Percentiles rank a stretch among this genome's conserved stretches.
Conservation (phyloP, 2,113 vertebrate genomes). For the Grallaria varia region DNA sequence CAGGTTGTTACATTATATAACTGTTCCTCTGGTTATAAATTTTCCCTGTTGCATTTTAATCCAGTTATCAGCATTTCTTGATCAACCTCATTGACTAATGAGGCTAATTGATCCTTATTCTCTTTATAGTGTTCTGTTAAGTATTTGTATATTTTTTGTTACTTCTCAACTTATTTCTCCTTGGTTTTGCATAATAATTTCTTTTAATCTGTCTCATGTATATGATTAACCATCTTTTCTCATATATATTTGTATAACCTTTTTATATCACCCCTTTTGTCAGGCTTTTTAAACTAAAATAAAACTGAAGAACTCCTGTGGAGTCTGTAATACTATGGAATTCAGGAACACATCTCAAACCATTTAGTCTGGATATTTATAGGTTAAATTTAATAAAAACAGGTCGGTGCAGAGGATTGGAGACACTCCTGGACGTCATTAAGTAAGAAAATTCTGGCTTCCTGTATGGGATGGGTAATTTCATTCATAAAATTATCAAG, state of each 20-base stretch:
- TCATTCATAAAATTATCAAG: not conserved
- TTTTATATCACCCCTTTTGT: not conserved
- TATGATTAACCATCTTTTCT: not conserved
- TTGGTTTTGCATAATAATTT: not conserved
- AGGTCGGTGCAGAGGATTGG: not conserved
- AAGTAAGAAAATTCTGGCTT: not conserved
- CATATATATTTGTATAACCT: not conserved
- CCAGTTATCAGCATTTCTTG: not conserved
- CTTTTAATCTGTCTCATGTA: not conserved
- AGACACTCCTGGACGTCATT: not conserved
- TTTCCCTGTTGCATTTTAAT: not conserved
- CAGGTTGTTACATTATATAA: not conserved
- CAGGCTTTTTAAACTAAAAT: not conserved
- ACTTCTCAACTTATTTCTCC: not conserved
- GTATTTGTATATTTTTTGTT: not conserved
- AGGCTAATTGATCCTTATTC: not conserved
- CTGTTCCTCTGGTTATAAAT: not conserved
- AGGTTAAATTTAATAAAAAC: not conserved
- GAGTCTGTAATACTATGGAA: not conserved
- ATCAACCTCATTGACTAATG: not conserved
- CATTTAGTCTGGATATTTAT: not conserved
- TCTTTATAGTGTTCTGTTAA: not conserved
- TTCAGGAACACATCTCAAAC: not conserved
- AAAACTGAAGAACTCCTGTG: not conserved
- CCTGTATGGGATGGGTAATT: not conserved